Percentiles rank a stretch among this genome's conserved stretches.
phyloP scores from a whole-genome alignment of 2,888 invertebrate species.

The Clitarchus hookeri region DNA sequence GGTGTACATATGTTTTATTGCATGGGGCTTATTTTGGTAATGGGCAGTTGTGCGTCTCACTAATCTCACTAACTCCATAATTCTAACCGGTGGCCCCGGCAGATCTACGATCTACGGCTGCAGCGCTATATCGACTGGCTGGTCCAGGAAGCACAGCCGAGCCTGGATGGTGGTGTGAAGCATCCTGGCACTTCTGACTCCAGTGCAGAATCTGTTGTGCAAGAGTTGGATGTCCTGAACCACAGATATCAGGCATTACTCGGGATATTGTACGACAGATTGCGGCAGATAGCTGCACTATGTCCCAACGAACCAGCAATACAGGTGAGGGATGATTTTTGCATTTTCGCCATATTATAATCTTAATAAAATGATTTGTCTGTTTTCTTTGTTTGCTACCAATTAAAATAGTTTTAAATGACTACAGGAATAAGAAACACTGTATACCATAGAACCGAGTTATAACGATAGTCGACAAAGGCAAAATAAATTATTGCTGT shows the following conservation, averaged over 20 bases:
- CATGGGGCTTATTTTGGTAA: conserved; percentile 15
- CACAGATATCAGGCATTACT: conserved; percentile 74
- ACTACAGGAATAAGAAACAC: too few relatives aligned
- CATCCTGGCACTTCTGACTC: background rate
- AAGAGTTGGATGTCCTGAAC: conserved; percentile 81
- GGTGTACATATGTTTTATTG: conserved; percentile 19
- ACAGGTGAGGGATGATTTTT: conserved; percentile 63
- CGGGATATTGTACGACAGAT: conserved; percentile 69
- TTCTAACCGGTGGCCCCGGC: conserved; percentile 60
- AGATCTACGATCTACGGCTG: conserved; percentile 86
- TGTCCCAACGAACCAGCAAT: conserved; percentile 75
- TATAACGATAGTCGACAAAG: too few relatives aligned
- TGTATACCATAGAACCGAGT: too few relatives aligned
- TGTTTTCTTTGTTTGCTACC: too few relatives aligned
- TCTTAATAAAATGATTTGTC: too few relatives aligned
- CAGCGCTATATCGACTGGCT: conserved; percentile 82
- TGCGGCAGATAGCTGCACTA: conserved; percentile 68
- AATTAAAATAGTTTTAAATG: too few relatives aligned
- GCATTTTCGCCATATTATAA: too few relatives aligned
- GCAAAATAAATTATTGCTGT: too few relatives aligned
- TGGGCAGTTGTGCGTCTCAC: conserved; percentile 25
- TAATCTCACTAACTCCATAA: conserved; percentile 56
- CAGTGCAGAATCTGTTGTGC: conserved; percentile 71
- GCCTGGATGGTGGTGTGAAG: conserved; percentile 65
- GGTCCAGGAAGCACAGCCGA: conserved; percentile 81